Percentiles rank a stretch among this genome's conserved stretches.
Evolutionary conservation across 2,797 vertebrate genomes (phyloP).

Genomic region (Synanceia verrucosa): DNA sequence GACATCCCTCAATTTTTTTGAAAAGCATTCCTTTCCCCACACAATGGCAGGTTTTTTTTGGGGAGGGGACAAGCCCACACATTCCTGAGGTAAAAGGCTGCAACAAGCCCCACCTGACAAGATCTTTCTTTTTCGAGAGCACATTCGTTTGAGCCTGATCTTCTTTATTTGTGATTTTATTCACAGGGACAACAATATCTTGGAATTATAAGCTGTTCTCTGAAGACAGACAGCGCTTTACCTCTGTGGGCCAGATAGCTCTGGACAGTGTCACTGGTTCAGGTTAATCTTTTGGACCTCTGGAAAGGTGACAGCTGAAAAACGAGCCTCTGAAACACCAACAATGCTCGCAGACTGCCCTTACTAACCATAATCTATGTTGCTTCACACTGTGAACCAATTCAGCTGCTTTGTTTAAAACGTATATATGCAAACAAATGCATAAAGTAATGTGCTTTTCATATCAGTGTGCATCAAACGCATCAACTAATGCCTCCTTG

Average conservation of each 20-base stretch:
- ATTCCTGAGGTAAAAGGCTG: slow-evolving; percentile 69
- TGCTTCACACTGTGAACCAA: background rate
- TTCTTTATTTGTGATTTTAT: slow-evolving; percentile 72
- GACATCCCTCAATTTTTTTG: slow-evolving; percentile 66
- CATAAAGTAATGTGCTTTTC: background rate
- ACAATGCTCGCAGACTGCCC: slow-evolving; percentile 49
- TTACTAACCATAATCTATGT: slow-evolving; percentile 32
- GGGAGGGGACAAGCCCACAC: slow-evolving; percentile 28
- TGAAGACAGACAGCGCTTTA: slow-evolving; percentile 49
- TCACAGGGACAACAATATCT: slow-evolving; percentile 72
- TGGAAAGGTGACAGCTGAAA: slow-evolving; percentile 73
- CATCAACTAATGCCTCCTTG: slow-evolving; percentile 24
- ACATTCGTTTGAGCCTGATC: slow-evolving; percentile 70
- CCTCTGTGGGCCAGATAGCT: slow-evolving; percentile 61
- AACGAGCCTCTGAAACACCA: slow-evolving; percentile 71
- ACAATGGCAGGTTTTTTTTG: slow-evolving; percentile 64
- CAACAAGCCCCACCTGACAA: slow-evolving; percentile 65
- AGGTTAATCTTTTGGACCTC: slow-evolving; percentile 65
- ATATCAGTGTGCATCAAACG: slow-evolving; percentile 22
- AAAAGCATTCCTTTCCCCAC: slow-evolving; percentile 75
- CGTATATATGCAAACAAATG: background rate
- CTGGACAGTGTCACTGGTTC: slow-evolving; percentile 65
- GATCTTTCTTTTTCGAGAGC: slow-evolving; percentile 66
- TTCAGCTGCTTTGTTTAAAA: slow-evolving; percentile 3
- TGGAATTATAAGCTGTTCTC: slow-evolving; percentile 72